Evolutionary conservation across 2,797 vertebrate genomes (phyloP).

Genomic region (Halcyon smyrnensis): DNA sequence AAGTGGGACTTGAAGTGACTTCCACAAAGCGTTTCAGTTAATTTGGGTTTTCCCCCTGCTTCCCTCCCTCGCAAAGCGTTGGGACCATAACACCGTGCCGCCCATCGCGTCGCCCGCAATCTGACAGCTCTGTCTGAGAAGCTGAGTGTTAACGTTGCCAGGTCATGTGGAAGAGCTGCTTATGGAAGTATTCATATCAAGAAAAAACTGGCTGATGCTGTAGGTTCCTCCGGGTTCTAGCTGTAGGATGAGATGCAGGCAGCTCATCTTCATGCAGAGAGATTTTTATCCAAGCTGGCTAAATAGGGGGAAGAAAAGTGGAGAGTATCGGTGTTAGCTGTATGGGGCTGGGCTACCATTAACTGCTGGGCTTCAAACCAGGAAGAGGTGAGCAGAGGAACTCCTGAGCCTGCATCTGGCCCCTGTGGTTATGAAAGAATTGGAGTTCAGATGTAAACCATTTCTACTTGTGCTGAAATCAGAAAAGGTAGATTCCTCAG

Average conservation of each 20-base stretch:
- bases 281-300: not conserved
- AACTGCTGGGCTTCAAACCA: not conserved
- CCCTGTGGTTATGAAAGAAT: not conserved
- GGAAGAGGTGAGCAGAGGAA: not conserved
- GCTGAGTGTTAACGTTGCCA: not conserved
- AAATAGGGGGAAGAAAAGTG: rapidly evolving
- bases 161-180: not conserved
- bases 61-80: not conserved
- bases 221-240: not conserved
- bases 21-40: not conserved
- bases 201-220: not conserved
- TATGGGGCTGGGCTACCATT: not conserved
- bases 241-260: not conserved
- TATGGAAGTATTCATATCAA: not conserved
- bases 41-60: not conserved
- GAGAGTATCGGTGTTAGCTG: not conserved
- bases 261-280: not conserved
- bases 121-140: not conserved
- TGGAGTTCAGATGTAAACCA: not conserved
- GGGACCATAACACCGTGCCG: not conserved
- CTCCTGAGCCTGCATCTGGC: not conserved
- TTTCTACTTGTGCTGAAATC: not conserved
- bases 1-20: not conserved
- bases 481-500: not conserved
- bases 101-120: rapidly evolving